Conservation (phyloP, 2,888 invertebrate species). For the Scaptomyza cyrtandrae region DNA sequence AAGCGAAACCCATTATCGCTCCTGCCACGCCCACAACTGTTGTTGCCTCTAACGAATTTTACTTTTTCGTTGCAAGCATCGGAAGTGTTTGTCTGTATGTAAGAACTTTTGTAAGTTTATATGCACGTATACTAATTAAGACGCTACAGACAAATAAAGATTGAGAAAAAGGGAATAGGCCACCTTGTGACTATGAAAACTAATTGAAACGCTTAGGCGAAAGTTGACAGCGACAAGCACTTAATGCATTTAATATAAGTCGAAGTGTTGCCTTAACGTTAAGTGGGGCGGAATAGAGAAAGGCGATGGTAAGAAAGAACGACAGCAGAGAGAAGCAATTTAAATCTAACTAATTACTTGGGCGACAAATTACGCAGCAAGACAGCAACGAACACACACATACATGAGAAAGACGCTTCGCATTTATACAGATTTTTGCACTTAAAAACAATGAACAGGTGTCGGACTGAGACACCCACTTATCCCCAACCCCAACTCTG, state of each 20-base stretch:
- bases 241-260: conserved; percentile 78
- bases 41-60: conserved; percentile 28
- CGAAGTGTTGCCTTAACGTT: conserved; percentile 55
- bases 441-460: conserved; percentile 54
- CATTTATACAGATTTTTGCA: conserved; percentile 46
- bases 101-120: neutral
- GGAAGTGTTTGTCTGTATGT: neutral
- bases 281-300: conserved; percentile 25
- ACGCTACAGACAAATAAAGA: conserved; percentile 10
- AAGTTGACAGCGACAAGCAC: conserved; percentile 77
- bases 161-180: conserved; percentile 10
- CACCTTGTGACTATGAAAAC: conserved; percentile 66
- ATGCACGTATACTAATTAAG: conserved; percentile 55
- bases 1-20: conserved; percentile 7
- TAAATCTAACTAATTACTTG: conserved; percentile 83
- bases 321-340: conserved; percentile 77
- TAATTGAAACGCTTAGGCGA: conserved; percentile 81
- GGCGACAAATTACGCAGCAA: conserved; percentile 81
- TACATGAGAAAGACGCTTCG: neutral
- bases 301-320: conserved; percentile 13
- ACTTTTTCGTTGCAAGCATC: conserved; percentile 2
- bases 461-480: conserved; percentile 24
- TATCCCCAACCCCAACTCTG: neutral
- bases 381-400: conserved; percentile 37
- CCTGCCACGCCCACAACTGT: conserved; percentile 18